A percentile compares a stretch with the other conserved stretches of the same genome.
These are phyloP conservation scores for Graptemys geographica DNA, from an alignment of 2,797 vertebrate genomes.

Conservation along the genomic window DNA sequence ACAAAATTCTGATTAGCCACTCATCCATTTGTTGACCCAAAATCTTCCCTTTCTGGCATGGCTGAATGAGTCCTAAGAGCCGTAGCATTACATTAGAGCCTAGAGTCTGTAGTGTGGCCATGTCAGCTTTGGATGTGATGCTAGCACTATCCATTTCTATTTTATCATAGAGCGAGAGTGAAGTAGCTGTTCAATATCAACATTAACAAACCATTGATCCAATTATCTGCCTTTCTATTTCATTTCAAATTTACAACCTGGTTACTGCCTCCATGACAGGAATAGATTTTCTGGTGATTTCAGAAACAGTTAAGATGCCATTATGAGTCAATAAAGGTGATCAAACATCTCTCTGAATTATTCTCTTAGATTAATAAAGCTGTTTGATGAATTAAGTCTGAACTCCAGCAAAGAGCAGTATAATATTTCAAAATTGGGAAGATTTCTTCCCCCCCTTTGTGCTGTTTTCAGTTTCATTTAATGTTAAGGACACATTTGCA, in stretches of 20 bases:
- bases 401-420: constrained; percentile 50
- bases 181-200: constrained; percentile 70
- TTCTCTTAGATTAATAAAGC: constrained; percentile 72
- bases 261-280: constrained; percentile 55
- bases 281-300: constrained; percentile 76
- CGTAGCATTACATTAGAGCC: neutral
- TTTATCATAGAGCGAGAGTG: constrained; percentile 23
- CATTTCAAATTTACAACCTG: constrained; percentile 79
- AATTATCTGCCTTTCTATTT: constrained; percentile 80
- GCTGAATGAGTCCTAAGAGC: rapidly evolving
- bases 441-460: neutral
- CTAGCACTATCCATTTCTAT: neutral
- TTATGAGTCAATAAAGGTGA: constrained; percentile 60
- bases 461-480: constrained; percentile 33
- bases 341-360: constrained; percentile 69
- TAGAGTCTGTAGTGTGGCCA: neutral
- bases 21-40: neutral
- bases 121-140: neutral
- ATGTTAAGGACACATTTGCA: constrained; percentile 18
- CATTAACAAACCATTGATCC: constrained; percentile 80
- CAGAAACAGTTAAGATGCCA: constrained; percentile 54
- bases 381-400: constrained; percentile 54
- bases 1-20: neutral
- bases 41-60: neutral
- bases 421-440: constrained; percentile 40